Base-by-base conservation (phyloP, 2,113 vertebrate species). In the Python bivittatus region DNA sequence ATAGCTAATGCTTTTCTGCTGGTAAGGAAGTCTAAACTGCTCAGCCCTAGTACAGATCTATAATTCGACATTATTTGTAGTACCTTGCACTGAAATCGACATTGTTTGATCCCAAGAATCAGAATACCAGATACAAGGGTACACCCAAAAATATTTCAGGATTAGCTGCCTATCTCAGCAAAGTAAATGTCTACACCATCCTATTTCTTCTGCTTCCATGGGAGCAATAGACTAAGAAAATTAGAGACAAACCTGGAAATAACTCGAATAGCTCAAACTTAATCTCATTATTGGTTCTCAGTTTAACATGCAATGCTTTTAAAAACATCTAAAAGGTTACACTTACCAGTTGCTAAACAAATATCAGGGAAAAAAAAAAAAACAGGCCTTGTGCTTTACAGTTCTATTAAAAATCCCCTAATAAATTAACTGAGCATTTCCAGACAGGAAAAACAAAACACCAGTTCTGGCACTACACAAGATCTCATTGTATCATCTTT, bases 251-350 rank as follows among this genome's bases (percentile, higher is more conserved):
- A 96, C 96, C 90, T 91, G 91, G 94, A 95, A 96, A 94, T 61
- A 56, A 91, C 22, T 52, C 84, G 52, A 95, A 95, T 56, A 94
- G 92, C 91, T 95, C 94, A 94, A n/a, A n/a, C 58, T 96, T 94
- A 94, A 95, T 90, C 93, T 96, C 93, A 68, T 93, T 86, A 92
- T 94, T 91, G 94, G 93, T 93, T 96, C 92, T 93, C 88, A 96
- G 57, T 95, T 95, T 95, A 94, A 54, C 22, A 87, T 61, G 33
- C 85, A 54, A 90, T 94, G 85, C 88, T 92, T 57, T 95, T 95
- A 92, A 95, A 96, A 89, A 94, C 52, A 95, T 86, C 92, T 95
- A 90, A n/a, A 96, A 94, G 94, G 95, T 95, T 95, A 88, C 25
- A 72, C 9, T 89, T 86, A 83, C 42, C 93, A 94, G 93, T 93